These are phyloP conservation scores for Bibio marci DNA, from an alignment of 2,888 invertebrate genomes.

Conservation along the genomic window DNA sequence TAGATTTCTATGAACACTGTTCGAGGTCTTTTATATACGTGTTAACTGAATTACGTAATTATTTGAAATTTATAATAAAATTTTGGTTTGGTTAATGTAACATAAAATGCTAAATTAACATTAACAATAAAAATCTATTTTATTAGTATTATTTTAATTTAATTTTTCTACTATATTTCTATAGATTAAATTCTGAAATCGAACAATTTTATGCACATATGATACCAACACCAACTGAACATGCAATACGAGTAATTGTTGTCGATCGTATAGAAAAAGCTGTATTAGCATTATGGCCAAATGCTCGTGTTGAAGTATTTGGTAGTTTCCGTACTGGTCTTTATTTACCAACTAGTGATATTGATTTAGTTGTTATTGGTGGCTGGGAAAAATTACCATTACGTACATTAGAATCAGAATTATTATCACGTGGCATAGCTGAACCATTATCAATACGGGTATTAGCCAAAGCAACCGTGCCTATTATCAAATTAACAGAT, in stretches of 20 bases:
- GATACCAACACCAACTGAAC: conserved; percentile 84
- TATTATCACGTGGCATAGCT: conserved; percentile 78
- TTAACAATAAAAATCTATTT: no score
- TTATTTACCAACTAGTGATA: conserved; percentile 89
- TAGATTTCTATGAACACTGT: no score
- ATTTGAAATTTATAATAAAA: no score
- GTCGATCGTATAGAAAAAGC: conserved; percentile 77
- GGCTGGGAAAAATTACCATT: conserved; percentile 86
- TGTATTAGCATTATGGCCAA: conserved; percentile 79
- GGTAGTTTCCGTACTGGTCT: conserved; percentile 95
- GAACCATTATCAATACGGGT: conserved; percentile 85
- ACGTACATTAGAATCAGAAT: conserved; percentile 77
- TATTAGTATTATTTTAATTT: no score
- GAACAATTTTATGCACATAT: conserved; percentile 92
- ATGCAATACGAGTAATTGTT: conserved; percentile 72
- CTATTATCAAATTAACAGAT: conserved; percentile 95
- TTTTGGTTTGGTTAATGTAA: no score
- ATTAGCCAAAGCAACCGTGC: conserved; percentile 94
- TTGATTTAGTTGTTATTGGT: conserved; percentile 52
- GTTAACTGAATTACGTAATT: no score
- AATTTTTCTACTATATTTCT: no score
- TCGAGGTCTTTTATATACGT: no score
- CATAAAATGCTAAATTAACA: no score
- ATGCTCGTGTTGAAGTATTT: conserved; percentile 91
- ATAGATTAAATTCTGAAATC: conserved; percentile 89